Conservation (phyloP, 2,888 invertebrate species). For the Minunthozetes semirufus region DNA sequence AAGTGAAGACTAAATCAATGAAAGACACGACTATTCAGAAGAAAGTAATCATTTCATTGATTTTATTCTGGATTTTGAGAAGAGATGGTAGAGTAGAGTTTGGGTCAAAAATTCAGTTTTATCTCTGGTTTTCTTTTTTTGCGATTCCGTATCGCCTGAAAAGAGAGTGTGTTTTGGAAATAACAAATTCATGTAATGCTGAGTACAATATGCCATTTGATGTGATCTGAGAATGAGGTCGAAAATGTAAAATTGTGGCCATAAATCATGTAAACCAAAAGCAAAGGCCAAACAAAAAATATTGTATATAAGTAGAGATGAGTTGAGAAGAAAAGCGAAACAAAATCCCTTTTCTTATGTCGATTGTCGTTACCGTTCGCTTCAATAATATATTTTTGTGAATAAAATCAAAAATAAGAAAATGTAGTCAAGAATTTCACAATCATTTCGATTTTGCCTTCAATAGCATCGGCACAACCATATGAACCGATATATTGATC, state of each 20-base stretch:
- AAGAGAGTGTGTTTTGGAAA: background rate
- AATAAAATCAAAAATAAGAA: background rate
- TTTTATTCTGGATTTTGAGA: too few relatives aligned
- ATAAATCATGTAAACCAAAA: slow-evolving; percentile 19
- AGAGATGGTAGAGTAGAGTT: too few relatives aligned
- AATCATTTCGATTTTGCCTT: too few relatives aligned
- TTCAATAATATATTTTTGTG: background rate
- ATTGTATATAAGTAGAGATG: background rate
- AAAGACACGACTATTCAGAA: too few relatives aligned
- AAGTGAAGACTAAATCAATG: too few relatives aligned
- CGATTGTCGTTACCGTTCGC: background rate
- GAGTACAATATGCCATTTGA: background rate
- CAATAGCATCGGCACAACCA: too few relatives aligned
- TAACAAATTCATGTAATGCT: background rate
- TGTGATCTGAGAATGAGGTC: slow-evolving; percentile 18
- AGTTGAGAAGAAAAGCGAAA: background rate
- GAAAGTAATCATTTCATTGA: too few relatives aligned
- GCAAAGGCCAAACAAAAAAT: background rate
- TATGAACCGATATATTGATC: too few relatives aligned
- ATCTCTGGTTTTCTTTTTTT: too few relatives aligned
- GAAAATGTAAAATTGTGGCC: slow-evolving; percentile 14
- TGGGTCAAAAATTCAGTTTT: too few relatives aligned
- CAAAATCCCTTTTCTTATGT: slow-evolving; percentile 4
- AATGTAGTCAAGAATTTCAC: background rate
- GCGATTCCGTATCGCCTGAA: background rate